These are phyloP conservation scores for Micrastur ruficollis DNA, from an alignment of 2,797 vertebrate genomes.

Conservation along the genomic window DNA sequence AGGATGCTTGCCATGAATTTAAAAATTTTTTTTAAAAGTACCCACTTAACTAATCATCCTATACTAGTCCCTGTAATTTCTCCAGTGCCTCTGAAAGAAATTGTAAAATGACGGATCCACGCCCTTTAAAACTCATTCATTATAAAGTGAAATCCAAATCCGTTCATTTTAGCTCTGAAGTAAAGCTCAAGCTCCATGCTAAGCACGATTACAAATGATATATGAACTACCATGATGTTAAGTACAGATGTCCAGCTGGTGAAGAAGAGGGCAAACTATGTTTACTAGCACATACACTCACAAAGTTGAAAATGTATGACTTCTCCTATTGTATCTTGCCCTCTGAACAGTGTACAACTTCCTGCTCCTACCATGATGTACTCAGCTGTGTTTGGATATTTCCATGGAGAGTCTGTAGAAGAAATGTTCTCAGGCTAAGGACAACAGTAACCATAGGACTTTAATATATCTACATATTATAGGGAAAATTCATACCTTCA, in stretches of 20 bases:
- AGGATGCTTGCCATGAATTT: conserved; percentile 78
- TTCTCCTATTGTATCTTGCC: neutral
- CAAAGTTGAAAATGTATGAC: neutral
- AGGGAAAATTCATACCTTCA: neutral
- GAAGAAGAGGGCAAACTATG: neutral
- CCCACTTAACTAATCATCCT: conserved; percentile 36
- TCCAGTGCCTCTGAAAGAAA: conserved; percentile 17
- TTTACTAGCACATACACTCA: neutral
- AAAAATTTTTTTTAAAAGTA: conserved; percentile 64
- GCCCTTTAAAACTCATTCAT: conserved; percentile 1
- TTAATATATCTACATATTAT: neutral
- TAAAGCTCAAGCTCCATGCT: neutral
- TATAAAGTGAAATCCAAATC: neutral
- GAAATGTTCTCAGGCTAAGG: neutral
- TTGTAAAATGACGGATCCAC: neutral
- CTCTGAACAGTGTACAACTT: neutral
- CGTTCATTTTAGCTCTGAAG: neutral
- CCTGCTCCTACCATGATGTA: neutral
- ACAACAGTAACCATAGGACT: neutral
- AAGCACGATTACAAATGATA: neutral
- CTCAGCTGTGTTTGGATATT: neutral
- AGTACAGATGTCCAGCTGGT: neutral
- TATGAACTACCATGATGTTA: neutral
- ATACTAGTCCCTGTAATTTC: conserved; percentile 35
- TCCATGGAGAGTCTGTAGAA: neutral